Conservation (phyloP, 2,888 invertebrate genomes). For the Patella ulyssiponensis region DNA sequence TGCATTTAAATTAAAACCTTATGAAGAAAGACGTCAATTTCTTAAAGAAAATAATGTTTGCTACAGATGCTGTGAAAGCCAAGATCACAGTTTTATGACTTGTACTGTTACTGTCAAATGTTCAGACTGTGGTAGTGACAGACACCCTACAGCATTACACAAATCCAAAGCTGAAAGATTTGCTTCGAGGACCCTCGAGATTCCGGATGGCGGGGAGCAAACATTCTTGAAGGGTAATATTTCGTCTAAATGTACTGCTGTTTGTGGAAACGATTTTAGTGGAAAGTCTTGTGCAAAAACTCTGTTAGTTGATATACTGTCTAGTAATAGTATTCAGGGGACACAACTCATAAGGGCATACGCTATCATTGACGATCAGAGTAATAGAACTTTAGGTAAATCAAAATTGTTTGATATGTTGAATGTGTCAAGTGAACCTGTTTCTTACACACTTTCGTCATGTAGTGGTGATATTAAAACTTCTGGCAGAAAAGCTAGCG, state of each 20-base stretch:
- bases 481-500: no score
- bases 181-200: background rate
- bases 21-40: background rate
- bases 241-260: no score
- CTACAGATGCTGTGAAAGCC: background rate
- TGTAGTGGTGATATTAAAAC: no score
- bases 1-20: background rate
- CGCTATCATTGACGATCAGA: slow-evolving; percentile 29
- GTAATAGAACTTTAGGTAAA: slow-evolving; percentile 22
- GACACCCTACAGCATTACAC: no score
- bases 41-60: background rate
- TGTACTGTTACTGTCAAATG: slow-evolving; percentile 2
- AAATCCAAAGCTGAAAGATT: background rate
- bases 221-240: no score
- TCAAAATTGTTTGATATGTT: no score
- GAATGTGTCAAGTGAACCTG: no score
- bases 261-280: no score
- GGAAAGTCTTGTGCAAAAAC: no score
- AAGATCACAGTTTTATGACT: background rate
- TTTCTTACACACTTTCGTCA: no score
- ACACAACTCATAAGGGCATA: background rate
- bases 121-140: background rate
- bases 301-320: no score
- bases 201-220: background rate
- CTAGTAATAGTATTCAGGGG: no score